Base-by-base conservation (phyloP, 2,888 invertebrate genomes). In the Zaprionus lineosus region DNA sequence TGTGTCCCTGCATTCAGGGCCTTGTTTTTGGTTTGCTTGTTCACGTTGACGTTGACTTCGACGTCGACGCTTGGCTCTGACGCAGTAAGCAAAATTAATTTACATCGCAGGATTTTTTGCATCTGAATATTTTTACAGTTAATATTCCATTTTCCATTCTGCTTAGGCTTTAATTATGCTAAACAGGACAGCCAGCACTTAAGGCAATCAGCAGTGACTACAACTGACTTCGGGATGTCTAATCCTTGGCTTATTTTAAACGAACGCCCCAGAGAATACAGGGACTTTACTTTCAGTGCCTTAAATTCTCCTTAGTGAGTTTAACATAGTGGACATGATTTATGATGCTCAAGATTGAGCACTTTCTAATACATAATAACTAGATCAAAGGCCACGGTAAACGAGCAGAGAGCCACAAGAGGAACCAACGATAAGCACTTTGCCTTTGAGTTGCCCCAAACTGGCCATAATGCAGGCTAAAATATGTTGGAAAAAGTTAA, bases 1-100 rank as follows among this genome's bases (percentile, higher is more conserved):
- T 62, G 72, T 52, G 34, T 53, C 31, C 44, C 59, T 61, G 14
- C 47, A 39, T 34, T 40, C 58, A 5, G 9, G 56, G 59, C 78
- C 74, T 78, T 84, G 78, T 71, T 56, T 67, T 58, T 52, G 44
- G 53, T 53, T 66, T 55, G 51, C 39, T 29, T 29, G 47, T 37
- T 37, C 44, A 11, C 15, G 50, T 28, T 31, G 46, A 15, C 21
- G 51, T 36, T 16, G 34, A 19, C 41, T 29, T 33, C 26, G 59
- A 34, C 8, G 16, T 12, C 60, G n/a, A n/a, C 40, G 14, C 12
- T 21, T 37, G 46, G 60, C 59, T n/a, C 67, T 63, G 74, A 53
- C 56, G 56, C 69, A 77, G 82, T 82, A 82, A 74, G 66, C 65
- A 65, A 68, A 70, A 79, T 79, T 61, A 79, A 83, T 81, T 81